Evolutionary conservation across 2,888 invertebrate genomes (phyloP).

Genomic region (Epsilonema sp.): DNA sequence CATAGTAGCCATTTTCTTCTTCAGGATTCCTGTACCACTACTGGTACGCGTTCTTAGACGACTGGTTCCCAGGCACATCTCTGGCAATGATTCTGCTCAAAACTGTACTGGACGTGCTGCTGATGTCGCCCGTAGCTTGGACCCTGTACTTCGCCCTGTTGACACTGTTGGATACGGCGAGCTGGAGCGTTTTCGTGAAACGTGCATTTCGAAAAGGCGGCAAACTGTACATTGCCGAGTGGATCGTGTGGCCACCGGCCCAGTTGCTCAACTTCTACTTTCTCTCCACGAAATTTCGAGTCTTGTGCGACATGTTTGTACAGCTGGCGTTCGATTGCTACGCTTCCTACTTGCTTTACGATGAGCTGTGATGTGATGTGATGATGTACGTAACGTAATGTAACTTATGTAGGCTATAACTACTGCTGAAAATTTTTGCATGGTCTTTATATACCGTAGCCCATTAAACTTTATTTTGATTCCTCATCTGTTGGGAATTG

Average conservation of each 20-base stretch:
- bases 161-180: slow-evolving; percentile 47
- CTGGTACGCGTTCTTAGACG: slow-evolving; percentile 62
- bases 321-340: slow-evolving; percentile 67
- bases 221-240: slow-evolving; percentile 61
- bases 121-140: slow-evolving; percentile 62
- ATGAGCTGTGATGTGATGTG: no score
- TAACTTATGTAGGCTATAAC: no score
- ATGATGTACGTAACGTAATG: no score
- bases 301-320: slow-evolving; percentile 63
- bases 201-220: slow-evolving; percentile 54
- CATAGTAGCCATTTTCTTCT: no score
- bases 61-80: slow-evolving; percentile 46
- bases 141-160: slow-evolving; percentile 53
- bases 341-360: slow-evolving; percentile 55
- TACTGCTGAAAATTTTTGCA: no score
- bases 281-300: slow-evolving; percentile 56
- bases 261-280: slow-evolving; percentile 74
- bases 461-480: no score
- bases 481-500: no score
- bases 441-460: no score
- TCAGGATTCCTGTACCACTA: slow-evolving; percentile 59
- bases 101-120: slow-evolving; percentile 55
- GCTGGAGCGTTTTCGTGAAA: slow-evolving; percentile 40
- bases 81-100: slow-evolving; percentile 38
- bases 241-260: slow-evolving; percentile 77